phyloP scores from a whole-genome alignment of 2,113 vertebrate species.

The Lamprotornis superbus region DNA sequence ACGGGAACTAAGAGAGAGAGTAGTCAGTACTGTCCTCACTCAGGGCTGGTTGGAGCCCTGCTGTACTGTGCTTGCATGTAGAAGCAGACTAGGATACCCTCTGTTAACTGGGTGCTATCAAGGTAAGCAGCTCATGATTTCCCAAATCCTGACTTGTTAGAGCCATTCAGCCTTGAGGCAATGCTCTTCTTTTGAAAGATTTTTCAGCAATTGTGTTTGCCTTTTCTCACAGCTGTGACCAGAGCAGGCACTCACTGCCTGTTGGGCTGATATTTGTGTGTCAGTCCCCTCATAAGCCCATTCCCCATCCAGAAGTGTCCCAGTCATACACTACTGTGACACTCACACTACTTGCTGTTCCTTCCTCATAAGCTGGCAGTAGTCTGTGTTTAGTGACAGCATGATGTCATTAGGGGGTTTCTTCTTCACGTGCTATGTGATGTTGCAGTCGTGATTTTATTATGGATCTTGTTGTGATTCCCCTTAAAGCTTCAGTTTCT shows the following conservation, averaged over 20 bases:
- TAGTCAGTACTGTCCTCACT: neutral
- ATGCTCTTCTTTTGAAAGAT: neutral
- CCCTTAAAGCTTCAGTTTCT: constrained; percentile 4
- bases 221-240: neutral
- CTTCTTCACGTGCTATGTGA: neutral
- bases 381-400: neutral
- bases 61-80: neutral
- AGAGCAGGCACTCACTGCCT: neutral
- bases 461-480: neutral
- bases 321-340: fast-evolving
- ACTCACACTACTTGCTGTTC: neutral
- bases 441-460: neutral
- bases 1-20: neutral
- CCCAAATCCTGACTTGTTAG: neutral
- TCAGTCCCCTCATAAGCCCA: neutral
- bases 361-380: neutral
- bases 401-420: neutral
- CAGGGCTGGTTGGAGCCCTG: neutral
- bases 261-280: neutral
- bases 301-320: neutral
- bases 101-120: neutral
- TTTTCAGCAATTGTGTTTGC: neutral
- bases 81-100: neutral
- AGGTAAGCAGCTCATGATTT: neutral
- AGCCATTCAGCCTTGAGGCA: neutral